Evolutionary conservation across 2,888 invertebrate species (phyloP), one percentile per base, ranked within the genome.

Genomic region (Nomada fabriciana): DNA sequence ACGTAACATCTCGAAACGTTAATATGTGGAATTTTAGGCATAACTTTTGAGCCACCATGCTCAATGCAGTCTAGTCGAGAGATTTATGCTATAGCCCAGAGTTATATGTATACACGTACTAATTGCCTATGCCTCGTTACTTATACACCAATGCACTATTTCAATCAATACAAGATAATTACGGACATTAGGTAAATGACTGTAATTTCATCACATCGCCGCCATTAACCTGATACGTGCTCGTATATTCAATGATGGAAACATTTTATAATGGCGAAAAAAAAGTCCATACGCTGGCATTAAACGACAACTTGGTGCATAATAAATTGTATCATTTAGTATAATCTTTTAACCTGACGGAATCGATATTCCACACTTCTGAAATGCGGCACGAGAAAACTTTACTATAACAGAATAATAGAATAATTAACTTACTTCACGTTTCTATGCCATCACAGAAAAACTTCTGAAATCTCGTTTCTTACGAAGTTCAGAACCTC

Each of bases 111-210:
- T 36, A 7, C 36, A 36, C 7, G 36, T 50, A 59, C 50, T 50
- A 74, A 52, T 60, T 52, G 42, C 36, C 61, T 53, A 13, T 20
- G 10, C n/a, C 23, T 10, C 50, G n/a, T 76, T 72, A 50, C 15
- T 36, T 43, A 43, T 55, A 23, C 63, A 42, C 25, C 36, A 42
- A 57, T n/a, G 43, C 20, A 36, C 25, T 47, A 53, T 42, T 69
- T 75, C 61, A 76, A 64, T 76, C 25, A 42, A 57, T 73, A 57
- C 25, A n/a, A 43, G 59, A 15, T 76, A 76, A 76, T 73, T 72
- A 59, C 52, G 59, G 73, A 29, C 59, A 76, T 73, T 76, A 64
- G 42, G 50, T 76, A 52, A 64, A 52, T 75, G 43, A 36, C 20
- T 64, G 42, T 42, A 76, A 76, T 76, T 76, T 64, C 50, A 11